Evolutionary conservation across 1,140 invertebrate genomes (phyloP).

Genomic region (Apis laboriosa): DNA sequence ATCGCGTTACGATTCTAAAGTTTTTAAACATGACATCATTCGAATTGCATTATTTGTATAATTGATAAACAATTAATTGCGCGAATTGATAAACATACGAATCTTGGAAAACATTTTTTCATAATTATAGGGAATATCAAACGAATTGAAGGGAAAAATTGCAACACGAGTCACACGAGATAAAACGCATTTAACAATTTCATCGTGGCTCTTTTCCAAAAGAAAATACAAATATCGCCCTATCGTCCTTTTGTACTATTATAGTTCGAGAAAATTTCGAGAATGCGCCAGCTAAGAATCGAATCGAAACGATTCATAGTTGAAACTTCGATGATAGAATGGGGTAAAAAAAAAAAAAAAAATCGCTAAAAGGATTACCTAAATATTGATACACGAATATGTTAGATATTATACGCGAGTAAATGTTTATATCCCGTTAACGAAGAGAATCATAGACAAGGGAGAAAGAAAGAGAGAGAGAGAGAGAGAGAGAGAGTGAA

Average conservation of each 20-base stretch:
- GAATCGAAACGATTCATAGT: background rate
- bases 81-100: background rate
- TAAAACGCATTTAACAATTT: background rate
- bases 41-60: background rate
- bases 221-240: background rate
- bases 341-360: too few species aligned
- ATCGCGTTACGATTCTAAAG: slow-evolving; percentile 9
- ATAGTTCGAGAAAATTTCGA: background rate
- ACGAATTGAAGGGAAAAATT: background rate
- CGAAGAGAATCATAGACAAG: background rate
- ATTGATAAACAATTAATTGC: too few species aligned
- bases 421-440: slow-evolving; percentile 16
- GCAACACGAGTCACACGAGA: background rate
- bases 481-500: background rate
- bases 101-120: background rate
- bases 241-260: slow-evolving; percentile 5
- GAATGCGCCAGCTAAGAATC: background rate
- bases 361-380: background rate
- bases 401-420: slow-evolving; percentile 19
- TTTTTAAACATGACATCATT: slow-evolving; percentile 1
- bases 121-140: background rate
- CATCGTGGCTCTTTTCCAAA: background rate
- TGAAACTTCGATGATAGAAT: background rate
- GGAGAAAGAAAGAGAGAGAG: background rate
- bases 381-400: slow-evolving; percentile 17